phyloP scores from a whole-genome alignment of 2,113 vertebrate genomes.

The Apeltes quadracus region DNA sequence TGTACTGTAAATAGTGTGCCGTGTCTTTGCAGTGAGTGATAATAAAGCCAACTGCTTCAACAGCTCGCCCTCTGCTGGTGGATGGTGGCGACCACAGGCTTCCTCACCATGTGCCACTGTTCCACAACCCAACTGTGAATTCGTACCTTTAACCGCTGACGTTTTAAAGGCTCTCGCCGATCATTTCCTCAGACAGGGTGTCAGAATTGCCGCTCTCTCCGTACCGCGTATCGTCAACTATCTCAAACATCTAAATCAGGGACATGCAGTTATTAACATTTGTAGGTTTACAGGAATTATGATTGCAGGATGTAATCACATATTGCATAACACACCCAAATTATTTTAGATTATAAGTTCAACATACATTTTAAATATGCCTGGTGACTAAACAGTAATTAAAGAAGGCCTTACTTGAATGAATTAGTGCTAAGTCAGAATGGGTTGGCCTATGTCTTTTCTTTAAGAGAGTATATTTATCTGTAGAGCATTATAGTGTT shows the following conservation, averaged over 20 bases:
- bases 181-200: background rate
- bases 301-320: conserved; percentile 8
- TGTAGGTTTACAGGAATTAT: background rate
- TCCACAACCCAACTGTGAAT: background rate
- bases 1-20: conserved; percentile 69
- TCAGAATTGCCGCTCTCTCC: background rate
- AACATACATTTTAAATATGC: conserved; percentile 8
- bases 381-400: conserved; percentile 7
- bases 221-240: background rate
- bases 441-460: too few relatives aligned
- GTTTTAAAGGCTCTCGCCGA: conserved; percentile 4
- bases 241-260: conserved; percentile 46
- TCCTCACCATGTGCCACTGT: background rate
- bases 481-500: conserved; percentile 12
- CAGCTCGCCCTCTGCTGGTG: conserved; percentile 58
- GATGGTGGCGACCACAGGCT: conserved; percentile 10
- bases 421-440: conserved; percentile 13
- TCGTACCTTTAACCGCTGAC: conserved; percentile 18
- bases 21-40: conserved; percentile 40
- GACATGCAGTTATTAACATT: conserved; percentile 32
- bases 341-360: background rate
- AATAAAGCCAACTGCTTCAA: conserved; percentile 27
- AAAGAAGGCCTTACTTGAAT: conserved; percentile 19
- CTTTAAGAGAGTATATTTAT: conserved; percentile 7
- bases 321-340: background rate